Evolutionary conservation across 2,888 invertebrate genomes (phyloP), one percentile per base, ranked within the genome.

Genomic region (Julus scandinavius): DNA sequence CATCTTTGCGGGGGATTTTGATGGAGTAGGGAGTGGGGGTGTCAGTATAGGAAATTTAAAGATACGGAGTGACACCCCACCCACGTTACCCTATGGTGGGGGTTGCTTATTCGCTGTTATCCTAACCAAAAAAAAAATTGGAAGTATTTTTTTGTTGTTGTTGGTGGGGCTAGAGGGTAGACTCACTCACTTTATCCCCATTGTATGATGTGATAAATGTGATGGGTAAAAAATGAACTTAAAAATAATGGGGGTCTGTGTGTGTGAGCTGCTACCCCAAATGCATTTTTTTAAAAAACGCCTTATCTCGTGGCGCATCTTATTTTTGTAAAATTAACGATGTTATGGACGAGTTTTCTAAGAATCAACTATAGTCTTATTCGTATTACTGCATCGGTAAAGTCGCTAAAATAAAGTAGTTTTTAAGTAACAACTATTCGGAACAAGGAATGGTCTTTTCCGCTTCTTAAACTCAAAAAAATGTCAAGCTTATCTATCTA

Each of bases 151-250:
- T 63, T 63, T n/a, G 58, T 45, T 45, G n/a, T 63, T n/a, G 17
- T 54, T 9, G 58, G n/a, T 63, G n/a, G n/a, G 58, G n/a, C n/a
- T 63, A 63, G 58, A n/a, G 17, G 17, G 17, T 63, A n/a, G 58
- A n/a, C n/a, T n/a, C n/a, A 63, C 58, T 63, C 17, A 63, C 58
- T 63, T 63, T 63, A 63, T n/a, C 58, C 58, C 58, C 58, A 63
- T 63, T 63, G 58, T 63, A 63, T 5, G 3, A 15, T 5, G n/a
- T 63, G 58, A 63, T 63, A 17, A 63, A 63, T 63, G 58, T 63
- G 58, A 63, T 17, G n/a, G 58, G n/a, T 63, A 63, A 63, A 63
- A 63, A 63, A 63, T 63, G 58, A 63, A 63, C n/a, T 17, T 17
- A 49, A 63, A 63, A 63, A 63, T 63, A 63, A 63, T 63, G 58